Conservation (phyloP, 2,797 vertebrate species). For the Phalloptychus januarius region DNA sequence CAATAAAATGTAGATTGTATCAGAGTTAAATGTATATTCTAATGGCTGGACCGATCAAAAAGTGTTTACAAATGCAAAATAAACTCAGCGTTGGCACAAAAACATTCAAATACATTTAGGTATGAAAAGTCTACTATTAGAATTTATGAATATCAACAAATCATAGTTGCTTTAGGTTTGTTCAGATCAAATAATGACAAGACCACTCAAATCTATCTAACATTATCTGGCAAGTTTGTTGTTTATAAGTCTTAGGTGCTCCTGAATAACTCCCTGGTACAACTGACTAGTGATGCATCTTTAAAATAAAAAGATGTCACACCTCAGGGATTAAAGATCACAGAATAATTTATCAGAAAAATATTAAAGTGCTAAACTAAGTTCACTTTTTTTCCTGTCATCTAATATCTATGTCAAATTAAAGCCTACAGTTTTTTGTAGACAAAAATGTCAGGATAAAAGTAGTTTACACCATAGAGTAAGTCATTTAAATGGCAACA, state of each 20-base stretch:
- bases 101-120: slow-evolving; percentile 25
- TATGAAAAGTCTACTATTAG: slow-evolving; percentile 27
- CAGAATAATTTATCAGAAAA: slow-evolving; percentile 4
- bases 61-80: slow-evolving; percentile 34
- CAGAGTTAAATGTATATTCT: slow-evolving; percentile 11
- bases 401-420: neutral
- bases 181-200: slow-evolving; percentile 25
- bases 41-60: slow-evolving; percentile 14
- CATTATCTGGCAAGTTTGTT: slow-evolving; percentile 19
- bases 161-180: slow-evolving; percentile 15
- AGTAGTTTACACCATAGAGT: neutral
- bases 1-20: slow-evolving; percentile 25
- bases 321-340: slow-evolving; percentile 54
- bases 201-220: slow-evolving; percentile 22
- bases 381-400: neutral
- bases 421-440: neutral
- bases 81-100: slow-evolving; percentile 26
- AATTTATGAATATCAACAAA: slow-evolving; percentile 20
- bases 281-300: slow-evolving; percentile 44
- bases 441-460: neutral
- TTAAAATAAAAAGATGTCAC: slow-evolving; percentile 49
- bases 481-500: neutral
- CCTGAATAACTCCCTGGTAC: slow-evolving; percentile 31
- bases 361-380: neutral
- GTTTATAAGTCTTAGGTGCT: slow-evolving; percentile 46